Evolutionary conservation across 2,797 vertebrate genomes (phyloP), one percentile per base, ranked within the genome.

Genomic region (Neoniphon sammara): DNA sequence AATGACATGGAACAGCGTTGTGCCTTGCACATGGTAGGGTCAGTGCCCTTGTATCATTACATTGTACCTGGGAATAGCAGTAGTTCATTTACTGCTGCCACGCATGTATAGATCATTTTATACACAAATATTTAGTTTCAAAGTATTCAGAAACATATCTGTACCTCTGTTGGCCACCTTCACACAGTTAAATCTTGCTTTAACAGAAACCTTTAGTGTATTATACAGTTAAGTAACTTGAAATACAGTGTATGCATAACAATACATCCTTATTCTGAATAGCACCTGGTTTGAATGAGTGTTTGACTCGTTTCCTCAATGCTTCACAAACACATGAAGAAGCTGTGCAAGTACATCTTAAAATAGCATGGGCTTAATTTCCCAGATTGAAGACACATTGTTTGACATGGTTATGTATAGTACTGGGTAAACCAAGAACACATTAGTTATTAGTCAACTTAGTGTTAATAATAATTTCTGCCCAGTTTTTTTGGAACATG

Each of bases 401-500:
- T 34, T 36, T 34, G 75, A 44, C 64, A 12, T 0, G 15, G 71
- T 73, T 60, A 54, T 61, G 49, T 56, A 52, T 46, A 73, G 66
- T 47, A 83, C 20, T 60, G 36, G 12, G 20, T 60, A 60, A 60
- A 60, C 75, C 65, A 47, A 53, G 63, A 82, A 55, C 7, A 18
- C 60, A 50, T 85, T 83, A 85, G 87, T 86, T 42, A 87, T 87
- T 87, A 82, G 66, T 85, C 36, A 70, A 64, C 83, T 81, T 82
- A 85, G 78, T 81, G 83, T 87, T 52, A 59, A 53, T 52, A 59
- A 53, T 25, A 55, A 25, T 39, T 70, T 27, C 36, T 56, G 17
- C 39, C 27, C 39, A 47, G 53, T 42, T 11, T 42, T 64, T 66
- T 60, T 44, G 4, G 1, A 77, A 75, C 47, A 49, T 65, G 54